A percentile compares a stretch with the other conserved stretches of the same genome.
Evolutionary conservation across 2,797 vertebrate species (phyloP).

Genomic region (Spea hammondii): DNA sequence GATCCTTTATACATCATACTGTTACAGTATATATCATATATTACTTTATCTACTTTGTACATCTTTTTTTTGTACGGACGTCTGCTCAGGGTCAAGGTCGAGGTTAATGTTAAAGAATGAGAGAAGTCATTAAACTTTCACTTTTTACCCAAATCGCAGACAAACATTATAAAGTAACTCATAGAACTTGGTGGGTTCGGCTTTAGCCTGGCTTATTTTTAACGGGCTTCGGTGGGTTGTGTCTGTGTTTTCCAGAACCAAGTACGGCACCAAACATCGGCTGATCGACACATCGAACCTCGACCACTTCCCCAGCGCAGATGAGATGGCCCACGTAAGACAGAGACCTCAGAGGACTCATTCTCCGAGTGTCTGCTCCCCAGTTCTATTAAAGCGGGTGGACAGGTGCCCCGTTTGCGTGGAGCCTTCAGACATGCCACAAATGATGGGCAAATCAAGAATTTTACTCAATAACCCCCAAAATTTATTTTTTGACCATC

Average conservation of each 20-base stretch:
- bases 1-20: too few relatives aligned
- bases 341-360: not conserved
- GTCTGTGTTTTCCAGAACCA: slow-evolving; percentile 70
- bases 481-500: not conserved
- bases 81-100: too few relatives aligned
- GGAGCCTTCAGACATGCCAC: too few relatives aligned
- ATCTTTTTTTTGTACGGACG: too few relatives aligned
- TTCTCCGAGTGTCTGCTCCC: not conserved
- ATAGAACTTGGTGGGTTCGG: too few relatives aligned
- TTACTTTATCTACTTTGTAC: too few relatives aligned
- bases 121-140: too few relatives aligned
- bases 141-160: too few relatives aligned
- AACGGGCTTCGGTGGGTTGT: not conserved
- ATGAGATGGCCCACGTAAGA: slow-evolving; percentile 84
- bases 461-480: not conserved
- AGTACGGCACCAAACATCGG: slow-evolving; percentile 80
- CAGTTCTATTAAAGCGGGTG: not conserved
- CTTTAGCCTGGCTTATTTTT: too few relatives aligned
- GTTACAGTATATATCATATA: too few relatives aligned
- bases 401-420: not conserved
- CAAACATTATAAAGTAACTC: too few relatives aligned
- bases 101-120: too few relatives aligned
- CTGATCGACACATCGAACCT: slow-evolving; percentile 80
- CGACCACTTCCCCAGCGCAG: slow-evolving; percentile 78
- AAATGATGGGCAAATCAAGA: not conserved